Base-by-base conservation (phyloP, 1,140 invertebrate species). In the Tetramorium simillimum region DNA sequence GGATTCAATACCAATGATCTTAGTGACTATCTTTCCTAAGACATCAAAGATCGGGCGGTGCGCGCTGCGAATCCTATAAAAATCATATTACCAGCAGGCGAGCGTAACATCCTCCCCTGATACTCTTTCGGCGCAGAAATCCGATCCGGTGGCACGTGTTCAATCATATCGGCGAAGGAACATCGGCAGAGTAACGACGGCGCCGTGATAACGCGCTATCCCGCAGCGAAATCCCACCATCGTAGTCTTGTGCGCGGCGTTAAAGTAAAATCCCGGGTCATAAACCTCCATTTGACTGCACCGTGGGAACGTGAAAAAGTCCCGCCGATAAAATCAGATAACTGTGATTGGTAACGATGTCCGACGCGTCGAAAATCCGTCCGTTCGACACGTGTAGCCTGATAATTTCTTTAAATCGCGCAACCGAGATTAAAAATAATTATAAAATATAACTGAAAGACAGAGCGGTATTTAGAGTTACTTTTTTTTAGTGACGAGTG, bases 231-330 rank as follows among this genome's bases (percentile, higher is more conserved):
- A 85, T 56, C 72, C 14, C 14, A 24, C 4, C 10, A 43, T 0
- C 56, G 51, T 6, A 33, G 53, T 46, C 53, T 43, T 28, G 53
- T 75, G 24, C 24, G 14, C 24, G 65, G 21, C 28, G 78, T 51
- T 63, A 67, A 51, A 70, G 49, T 24, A 49, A 70, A 87, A 85
- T 77, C 56, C 46, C 14, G 4, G 0, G 2, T 7, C 63, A 16
- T 70, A 69, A 85, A 87, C 62, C 73, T 77, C 40, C 72, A 43
- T 85, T 87, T 72, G 86, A 87, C 46, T 70, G 86, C 56, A 3
- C 40, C 43, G 21, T 58, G 72, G 43, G 24, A 69, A 58, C 33
- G 56, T 51, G 63, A 53, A 49, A 63, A 80, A 56, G 37, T 62
- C 24, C 65, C 46, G n/a, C 18, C 72, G 75, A 88, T 81, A 81